These are phyloP conservation scores for Neosilurus mollespiculum DNA, from an alignment of 2,797 vertebrate species.

Conservation along the genomic window DNA sequence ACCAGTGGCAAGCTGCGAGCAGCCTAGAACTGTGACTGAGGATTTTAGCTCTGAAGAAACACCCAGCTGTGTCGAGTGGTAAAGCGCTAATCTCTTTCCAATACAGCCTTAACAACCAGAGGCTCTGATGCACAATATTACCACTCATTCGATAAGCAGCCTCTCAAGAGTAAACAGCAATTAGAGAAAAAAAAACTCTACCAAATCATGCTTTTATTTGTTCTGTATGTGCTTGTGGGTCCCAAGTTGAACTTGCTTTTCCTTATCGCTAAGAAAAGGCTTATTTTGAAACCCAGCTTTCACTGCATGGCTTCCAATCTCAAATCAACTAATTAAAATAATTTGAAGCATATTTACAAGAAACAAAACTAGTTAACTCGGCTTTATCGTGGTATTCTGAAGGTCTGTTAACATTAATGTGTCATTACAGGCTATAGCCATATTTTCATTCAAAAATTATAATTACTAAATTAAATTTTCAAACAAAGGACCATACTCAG, in stretches of 20 bases:
- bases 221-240: constrained; percentile 33
- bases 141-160: constrained; percentile 60
- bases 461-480: not conserved
- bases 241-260: constrained; percentile 25
- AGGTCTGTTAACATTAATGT: not conserved
- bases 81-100: constrained; percentile 74
- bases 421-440: not conserved
- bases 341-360: constrained; percentile 20
- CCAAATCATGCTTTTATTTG: constrained; percentile 45
- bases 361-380: not conserved
- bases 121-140: constrained; percentile 63
- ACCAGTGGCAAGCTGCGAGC: constrained; percentile 49
- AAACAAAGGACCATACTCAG: not conserved
- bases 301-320: constrained; percentile 11
- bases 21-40: constrained; percentile 64
- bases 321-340: constrained; percentile 23
- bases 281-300: constrained; percentile 18
- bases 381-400: constrained; percentile 7
- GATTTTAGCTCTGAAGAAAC: constrained; percentile 63
- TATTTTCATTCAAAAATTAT: not conserved
- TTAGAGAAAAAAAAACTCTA: constrained; percentile 48
- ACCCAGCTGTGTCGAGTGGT: constrained; percentile 76
- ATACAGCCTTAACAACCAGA: constrained; percentile 66
- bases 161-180: constrained; percentile 56
- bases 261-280: constrained; percentile 23